Conservation (phyloP, 2,888 invertebrate species). For the Polymixis flavicincta region DNA sequence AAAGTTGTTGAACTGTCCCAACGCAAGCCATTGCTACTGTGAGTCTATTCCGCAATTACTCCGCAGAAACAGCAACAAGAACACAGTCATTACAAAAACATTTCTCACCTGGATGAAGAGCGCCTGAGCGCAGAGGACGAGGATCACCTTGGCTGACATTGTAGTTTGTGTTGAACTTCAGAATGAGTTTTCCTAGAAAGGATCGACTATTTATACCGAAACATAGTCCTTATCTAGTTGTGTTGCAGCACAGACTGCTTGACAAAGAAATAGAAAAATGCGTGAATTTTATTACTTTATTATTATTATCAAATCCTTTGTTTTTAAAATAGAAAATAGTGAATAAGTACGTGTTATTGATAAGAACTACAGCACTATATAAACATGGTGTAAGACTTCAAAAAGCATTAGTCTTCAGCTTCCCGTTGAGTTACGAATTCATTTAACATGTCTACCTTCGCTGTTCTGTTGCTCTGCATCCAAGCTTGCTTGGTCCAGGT, state of each 20-base stretch:
- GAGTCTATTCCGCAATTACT: no score
- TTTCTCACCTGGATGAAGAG: constrained; percentile 30
- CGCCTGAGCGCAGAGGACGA: constrained; percentile 24
- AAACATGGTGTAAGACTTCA: neutral
- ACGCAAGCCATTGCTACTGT: no score
- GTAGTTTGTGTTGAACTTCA: neutral
- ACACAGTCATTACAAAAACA: no score
- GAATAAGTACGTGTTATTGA: neutral
- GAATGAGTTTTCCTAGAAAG: neutral
- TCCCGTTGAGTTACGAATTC: constrained; percentile 20
- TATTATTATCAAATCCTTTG: neutral
- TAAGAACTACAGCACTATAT: neutral
- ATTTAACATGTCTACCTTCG: neutral
- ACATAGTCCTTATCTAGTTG: neutral
- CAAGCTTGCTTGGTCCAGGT: constrained; percentile 52
- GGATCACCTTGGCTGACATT: constrained; percentile 28
- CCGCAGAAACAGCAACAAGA: no score
- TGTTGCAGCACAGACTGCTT: neutral
- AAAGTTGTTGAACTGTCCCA: no score
- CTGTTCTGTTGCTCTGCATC: constrained; percentile 11
- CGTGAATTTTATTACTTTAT: neutral
- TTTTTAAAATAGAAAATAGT: neutral
- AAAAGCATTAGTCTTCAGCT: constrained; percentile 31
- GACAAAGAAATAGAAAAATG: constrained; percentile 2
- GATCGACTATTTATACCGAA: neutral